phyloP scores from a whole-genome alignment of 2,113 vertebrate genomes.

The Coregonus clupeaformis region DNA sequence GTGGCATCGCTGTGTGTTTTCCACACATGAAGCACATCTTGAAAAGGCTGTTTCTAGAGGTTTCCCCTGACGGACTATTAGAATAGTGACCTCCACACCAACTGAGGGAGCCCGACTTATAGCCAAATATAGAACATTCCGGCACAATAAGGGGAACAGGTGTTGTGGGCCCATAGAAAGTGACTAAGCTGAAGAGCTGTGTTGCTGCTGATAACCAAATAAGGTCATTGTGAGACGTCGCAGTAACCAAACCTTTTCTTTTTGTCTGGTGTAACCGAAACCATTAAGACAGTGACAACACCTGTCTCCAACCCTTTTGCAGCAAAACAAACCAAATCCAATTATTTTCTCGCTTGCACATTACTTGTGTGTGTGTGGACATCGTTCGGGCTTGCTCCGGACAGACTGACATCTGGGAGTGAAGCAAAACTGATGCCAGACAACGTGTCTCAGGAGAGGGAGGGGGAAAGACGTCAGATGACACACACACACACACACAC shows the following conservation, averaged over 20 bases:
- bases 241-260: slow-evolving; percentile 54
- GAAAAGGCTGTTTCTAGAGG: no score
- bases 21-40: not conserved
- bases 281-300: slow-evolving; percentile 55
- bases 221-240: slow-evolving; percentile 66
- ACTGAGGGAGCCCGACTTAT: slow-evolving; percentile 58
- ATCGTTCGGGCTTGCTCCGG: slow-evolving; percentile 37
- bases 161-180: slow-evolving; percentile 71
- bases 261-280: slow-evolving; percentile 68
- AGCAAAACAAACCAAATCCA: slow-evolving; percentile 51
- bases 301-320: slow-evolving; percentile 56
- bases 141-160: slow-evolving; percentile 77
- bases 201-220: slow-evolving; percentile 73
- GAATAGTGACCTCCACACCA: slow-evolving; percentile 60
- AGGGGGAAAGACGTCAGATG: slow-evolving; percentile 51
- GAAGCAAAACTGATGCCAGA: slow-evolving; percentile 53
- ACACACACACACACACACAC: slow-evolving; percentile 7
- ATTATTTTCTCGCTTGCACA: slow-evolving; percentile 43
- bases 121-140: slow-evolving; percentile 82
- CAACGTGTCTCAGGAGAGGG: slow-evolving; percentile 41
- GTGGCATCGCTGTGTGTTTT: slow-evolving; percentile 5
- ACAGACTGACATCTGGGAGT: slow-evolving; percentile 36
- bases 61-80: slow-evolving; percentile 35
- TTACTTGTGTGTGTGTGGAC: slow-evolving; percentile 21
- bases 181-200: slow-evolving; percentile 56